Evolutionary conservation across 2,113 vertebrate genomes (phyloP), one percentile per base, ranked within the genome.

Genomic region (Leucosticte australis): DNA sequence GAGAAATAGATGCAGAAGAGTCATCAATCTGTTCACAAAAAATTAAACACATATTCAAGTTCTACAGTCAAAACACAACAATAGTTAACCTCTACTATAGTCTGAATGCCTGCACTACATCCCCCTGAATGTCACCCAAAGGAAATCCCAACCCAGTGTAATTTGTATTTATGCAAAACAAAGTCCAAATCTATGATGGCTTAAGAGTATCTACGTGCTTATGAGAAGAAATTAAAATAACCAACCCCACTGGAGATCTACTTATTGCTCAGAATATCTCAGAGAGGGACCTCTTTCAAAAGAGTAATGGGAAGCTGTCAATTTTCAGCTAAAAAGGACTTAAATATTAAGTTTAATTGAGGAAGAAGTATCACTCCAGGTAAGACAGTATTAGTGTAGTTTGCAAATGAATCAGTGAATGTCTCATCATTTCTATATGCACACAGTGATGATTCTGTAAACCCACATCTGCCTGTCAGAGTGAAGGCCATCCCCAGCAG

Each of bases 21-120:
- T 98, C 98, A 97, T 98, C 98, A 98, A 99, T 99, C 99, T 99
- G 99, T 99, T 99, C 98, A 98, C 97, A 98, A 98, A 98, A 98
- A 98, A 98, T 98, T 98, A 98, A 99, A 99, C 98, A 98, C 98
- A 98, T 97, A 97, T 98, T 98, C 98, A 97, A 97, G 97, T 98
- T 99, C 98, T 98, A 98, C 97, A 98, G 57, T 97, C 97, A 97
- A 97, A 98, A 98, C 91, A 98, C 53, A 97, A 92, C 96, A 96
- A 97, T 18, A 97, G 94, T 97, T 97, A 98, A 96, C 96, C 97
- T 97, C 97, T 97, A 98, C 28, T 95, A 97, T 27, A 95, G 90
- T 56, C 87, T 97, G 94, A 94, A 96, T 87, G 75, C 71, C 80
- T 97, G 88, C 74, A 83, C 52, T 95, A 90, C 44, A 96, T 56